Evolutionary conservation across 2,113 vertebrate species (phyloP).

Genomic region (Ursus arctos): DNA sequence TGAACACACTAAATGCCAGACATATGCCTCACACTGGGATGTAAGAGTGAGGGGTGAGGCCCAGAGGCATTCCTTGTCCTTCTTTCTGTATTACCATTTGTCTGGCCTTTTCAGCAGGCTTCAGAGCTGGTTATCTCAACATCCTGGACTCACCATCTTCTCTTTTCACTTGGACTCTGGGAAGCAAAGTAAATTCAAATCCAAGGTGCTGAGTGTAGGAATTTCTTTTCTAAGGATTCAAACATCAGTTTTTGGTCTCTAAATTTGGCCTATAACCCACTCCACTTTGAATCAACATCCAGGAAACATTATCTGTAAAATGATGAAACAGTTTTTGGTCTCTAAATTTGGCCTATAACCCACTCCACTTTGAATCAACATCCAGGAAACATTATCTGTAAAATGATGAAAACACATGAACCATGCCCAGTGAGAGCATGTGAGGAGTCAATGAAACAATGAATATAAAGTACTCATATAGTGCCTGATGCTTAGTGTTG

Average conservation of each 20-base stretch:
- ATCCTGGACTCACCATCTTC: neutral
- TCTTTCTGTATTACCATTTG: neutral
- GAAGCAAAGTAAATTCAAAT: neutral
- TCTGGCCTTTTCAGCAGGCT: neutral
- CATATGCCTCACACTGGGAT: neutral
- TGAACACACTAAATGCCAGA: neutral
- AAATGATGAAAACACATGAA: neutral
- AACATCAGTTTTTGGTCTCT: neutral
- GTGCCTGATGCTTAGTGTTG: neutral
- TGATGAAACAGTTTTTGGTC: neutral
- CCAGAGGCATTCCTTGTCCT: accelerated
- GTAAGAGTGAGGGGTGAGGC: neutral
- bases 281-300: neutral
- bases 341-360: no score
- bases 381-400: neutral
- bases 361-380: neutral
- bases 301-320: no score
- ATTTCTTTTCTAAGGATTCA: neutral
- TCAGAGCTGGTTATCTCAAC: neutral
- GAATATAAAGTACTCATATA: neutral
- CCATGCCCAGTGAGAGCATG: neutral
- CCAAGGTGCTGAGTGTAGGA: neutral
- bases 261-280: neutral
- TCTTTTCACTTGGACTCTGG: neutral
- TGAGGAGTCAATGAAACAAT: neutral